Evolutionary conservation across 1,140 invertebrate genomes (phyloP), one percentile per base, ranked within the genome.

Genomic region (Euschistus heros): DNA sequence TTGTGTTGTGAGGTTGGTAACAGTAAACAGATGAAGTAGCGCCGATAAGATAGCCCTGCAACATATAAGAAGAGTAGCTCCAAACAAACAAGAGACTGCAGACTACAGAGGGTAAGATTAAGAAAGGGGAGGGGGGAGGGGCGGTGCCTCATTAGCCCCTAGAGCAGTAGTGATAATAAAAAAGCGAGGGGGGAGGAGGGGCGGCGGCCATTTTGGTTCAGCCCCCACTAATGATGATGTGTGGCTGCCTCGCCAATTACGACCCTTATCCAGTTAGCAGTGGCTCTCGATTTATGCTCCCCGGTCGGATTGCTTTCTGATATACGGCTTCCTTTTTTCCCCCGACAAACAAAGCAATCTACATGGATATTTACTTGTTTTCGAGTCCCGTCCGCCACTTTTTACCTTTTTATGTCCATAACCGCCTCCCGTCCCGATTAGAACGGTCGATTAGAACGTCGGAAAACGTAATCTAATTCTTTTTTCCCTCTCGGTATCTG

Each of bases 211-310:
- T 61, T 42, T 61, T 61, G 59, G 30, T 14, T 2, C 59, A 14
- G 4, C 59, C 17, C 26, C 55, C 50, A n/a, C 59, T 61, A 61
- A 61, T 61, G 30, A 61, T 61, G 59, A 61, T 57, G 18, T 65
- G 55, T 65, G 27, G 62, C 62, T n/a, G 50, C 30, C 27, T n/a
- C 47, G 24, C 8, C 20, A 27, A 65, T 26, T 65, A 57, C 50
- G 50, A 30, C 63, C 47, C 63, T 52, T 65, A 65, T 55, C 50
- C 42, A 63, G 62, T 54, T 52, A 54, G 63, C 13, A 64, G 14
- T 33, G 3, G n/a, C 55, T 15, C 55, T 59, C 55, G 30, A 61
- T 61, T 42, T 61, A 61, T 37, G 26, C 59, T 18, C n/a, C 14
- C 59, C 59, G 13, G 17, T n/a, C 59, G 30, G 59, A 61, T 61